These are phyloP conservation scores for Manduca sexta DNA, from an alignment of 1,140 invertebrate species.

Conservation along the genomic window DNA sequence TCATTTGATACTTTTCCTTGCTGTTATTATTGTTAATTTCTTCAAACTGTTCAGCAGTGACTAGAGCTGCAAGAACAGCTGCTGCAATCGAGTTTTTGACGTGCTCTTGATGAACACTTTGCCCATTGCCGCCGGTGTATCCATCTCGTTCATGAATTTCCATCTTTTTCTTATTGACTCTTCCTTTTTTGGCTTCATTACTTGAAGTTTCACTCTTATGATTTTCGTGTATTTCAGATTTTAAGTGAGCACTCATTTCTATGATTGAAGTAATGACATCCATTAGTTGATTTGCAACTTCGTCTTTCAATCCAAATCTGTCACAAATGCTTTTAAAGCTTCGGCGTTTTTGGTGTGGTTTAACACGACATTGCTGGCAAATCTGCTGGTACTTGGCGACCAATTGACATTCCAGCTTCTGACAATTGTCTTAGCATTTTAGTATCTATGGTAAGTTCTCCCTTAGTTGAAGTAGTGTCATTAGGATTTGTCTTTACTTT, in stretches of 20 bases:
- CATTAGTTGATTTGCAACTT: constrained; percentile 70
- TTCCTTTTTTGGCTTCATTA: constrained; percentile 38
- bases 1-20: constrained; percentile 70
- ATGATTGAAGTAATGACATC: constrained; percentile 68
- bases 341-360: constrained; percentile 73
- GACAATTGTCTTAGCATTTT: constrained; percentile 80
- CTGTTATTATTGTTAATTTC: constrained; percentile 66
- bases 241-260: constrained; percentile 69
- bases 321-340: constrained; percentile 67
- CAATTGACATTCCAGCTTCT: constrained; percentile 80
- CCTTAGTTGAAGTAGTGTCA: constrained; percentile 72
- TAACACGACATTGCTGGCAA: constrained; percentile 76
- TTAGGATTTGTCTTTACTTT: constrained; percentile 75
- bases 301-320: constrained; percentile 69
- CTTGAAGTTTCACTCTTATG: constrained; percentile 23
- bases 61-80: constrained; percentile 74
- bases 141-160: constrained; percentile 28
- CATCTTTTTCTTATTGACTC: constrained; percentile 39
- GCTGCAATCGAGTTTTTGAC: constrained; percentile 73
- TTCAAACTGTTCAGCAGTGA: constrained; percentile 69
- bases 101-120: constrained; percentile 57
- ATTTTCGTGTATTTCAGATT: constrained; percentile 50
- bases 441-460: constrained; percentile 78
- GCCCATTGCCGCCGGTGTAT: constrained; percentile 26
- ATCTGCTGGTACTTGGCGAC: constrained; percentile 76